These are phyloP conservation scores for Eilema griseolum DNA, from an alignment of 2,888 invertebrate genomes.

Conservation along the genomic window DNA sequence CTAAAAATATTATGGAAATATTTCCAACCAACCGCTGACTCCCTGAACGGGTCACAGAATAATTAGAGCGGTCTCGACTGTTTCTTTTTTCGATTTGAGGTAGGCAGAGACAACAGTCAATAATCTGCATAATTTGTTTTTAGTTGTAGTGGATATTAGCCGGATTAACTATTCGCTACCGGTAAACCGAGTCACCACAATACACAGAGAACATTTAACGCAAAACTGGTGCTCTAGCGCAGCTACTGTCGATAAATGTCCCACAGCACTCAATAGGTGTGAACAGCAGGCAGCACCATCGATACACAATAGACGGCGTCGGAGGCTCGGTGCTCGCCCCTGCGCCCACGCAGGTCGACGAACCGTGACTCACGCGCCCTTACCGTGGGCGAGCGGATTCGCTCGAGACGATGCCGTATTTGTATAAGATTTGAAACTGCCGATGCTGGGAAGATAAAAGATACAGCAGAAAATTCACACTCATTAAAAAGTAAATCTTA, in stretches of 20 bases:
- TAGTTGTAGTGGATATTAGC: too few relatives aligned
- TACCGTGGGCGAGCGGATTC: conserved; percentile 24
- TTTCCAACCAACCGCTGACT: too few relatives aligned
- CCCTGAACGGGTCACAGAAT: too few relatives aligned
- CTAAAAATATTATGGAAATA: too few relatives aligned
- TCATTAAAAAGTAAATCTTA: too few relatives aligned
- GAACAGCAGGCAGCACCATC: conserved; percentile 11
- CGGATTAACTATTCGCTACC: background rate
- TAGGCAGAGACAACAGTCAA: too few relatives aligned
- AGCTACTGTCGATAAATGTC: background rate
- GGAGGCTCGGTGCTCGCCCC: conserved; percentile 38
- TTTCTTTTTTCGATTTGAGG: too few relatives aligned
- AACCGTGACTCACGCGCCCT: conserved; percentile 47
- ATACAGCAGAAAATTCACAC: too few relatives aligned
- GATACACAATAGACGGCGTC: conserved; percentile 14
- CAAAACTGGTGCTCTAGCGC: background rate
- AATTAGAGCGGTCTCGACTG: too few relatives aligned
- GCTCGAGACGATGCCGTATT: background rate
- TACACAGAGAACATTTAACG: background rate
- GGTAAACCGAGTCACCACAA: background rate
- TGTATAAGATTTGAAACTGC: background rate
- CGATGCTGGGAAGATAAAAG: background rate
- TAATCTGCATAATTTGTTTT: too few relatives aligned
- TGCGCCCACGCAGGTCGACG: conserved; percentile 35
- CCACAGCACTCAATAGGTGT: background rate